phyloP scores from a whole-genome alignment of 2,888 invertebrate species.

The Hedya salicella region DNA sequence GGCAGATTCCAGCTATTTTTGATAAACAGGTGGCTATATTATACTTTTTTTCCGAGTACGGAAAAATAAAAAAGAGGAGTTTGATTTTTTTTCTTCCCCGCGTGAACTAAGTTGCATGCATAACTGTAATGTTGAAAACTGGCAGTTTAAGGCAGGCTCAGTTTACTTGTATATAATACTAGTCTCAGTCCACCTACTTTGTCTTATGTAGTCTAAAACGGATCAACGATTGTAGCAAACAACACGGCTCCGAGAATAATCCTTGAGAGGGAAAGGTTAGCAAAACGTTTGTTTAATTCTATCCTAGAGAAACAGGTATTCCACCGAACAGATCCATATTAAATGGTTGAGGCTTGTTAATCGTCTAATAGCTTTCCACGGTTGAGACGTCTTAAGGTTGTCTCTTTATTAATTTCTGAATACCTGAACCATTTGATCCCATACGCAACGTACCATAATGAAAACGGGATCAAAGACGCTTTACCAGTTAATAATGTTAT shows the following conservation, averaged over 20 bases:
- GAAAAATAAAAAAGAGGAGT: too few relatives aligned
- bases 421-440: conserved; percentile 30
- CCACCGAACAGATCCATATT: conserved; percentile 14
- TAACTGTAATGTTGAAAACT: too few relatives aligned
- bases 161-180: too few relatives aligned
- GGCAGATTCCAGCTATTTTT: too few relatives aligned
- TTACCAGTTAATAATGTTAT: conserved; percentile 19
- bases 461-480: conserved; percentile 36
- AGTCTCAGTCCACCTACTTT: too few relatives aligned
- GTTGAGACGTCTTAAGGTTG: conserved; percentile 36
- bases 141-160: too few relatives aligned
- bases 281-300: conserved; percentile 2
- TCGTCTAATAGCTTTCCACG: conserved; percentile 33
- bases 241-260: background rate
- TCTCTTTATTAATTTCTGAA: conserved; percentile 40
- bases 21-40: too few relatives aligned
- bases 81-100: too few relatives aligned
- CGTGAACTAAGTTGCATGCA: too few relatives aligned
- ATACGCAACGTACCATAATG: conserved; percentile 21
- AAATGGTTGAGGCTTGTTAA: conserved; percentile 21
- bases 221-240: background rate
- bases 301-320: background rate
- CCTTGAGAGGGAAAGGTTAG: background rate
- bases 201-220: background rate
- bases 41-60: too few relatives aligned